These are phyloP conservation scores for Anas platyrhynchos DNA, from an alignment of 2,113 vertebrate genomes.

Conservation along the genomic window DNA sequence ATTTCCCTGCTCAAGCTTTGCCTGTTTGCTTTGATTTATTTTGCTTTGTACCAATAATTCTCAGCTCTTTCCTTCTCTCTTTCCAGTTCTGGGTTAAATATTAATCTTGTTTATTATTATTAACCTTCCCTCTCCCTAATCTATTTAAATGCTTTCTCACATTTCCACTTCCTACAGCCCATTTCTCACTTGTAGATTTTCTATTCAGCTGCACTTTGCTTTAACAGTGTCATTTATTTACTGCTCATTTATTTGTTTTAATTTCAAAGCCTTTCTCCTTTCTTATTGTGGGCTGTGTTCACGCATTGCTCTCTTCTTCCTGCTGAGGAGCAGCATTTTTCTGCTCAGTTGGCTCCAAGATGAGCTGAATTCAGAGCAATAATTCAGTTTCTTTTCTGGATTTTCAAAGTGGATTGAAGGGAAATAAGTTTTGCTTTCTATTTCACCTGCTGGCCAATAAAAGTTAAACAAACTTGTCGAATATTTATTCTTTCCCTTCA, in stretches of 20 bases:
- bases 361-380: neutral
- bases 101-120: conserved; percentile 48
- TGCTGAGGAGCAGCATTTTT: neutral
- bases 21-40: conserved; percentile 28
- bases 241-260: conserved; percentile 37
- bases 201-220: conserved; percentile 15
- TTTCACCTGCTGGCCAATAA: neutral
- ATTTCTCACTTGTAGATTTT: conserved; percentile 37
- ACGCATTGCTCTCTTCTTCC: neutral
- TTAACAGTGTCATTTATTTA: conserved; percentile 44
- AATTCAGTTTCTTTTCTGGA: neutral
- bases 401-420: neutral
- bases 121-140: conserved; percentile 16
- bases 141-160: conserved; percentile 52
- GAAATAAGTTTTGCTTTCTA: neutral
- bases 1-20: neutral
- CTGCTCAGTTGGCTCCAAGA: neutral
- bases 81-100: conserved; percentile 17
- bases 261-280: conserved; percentile 20
- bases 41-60: neutral
- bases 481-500: neutral
- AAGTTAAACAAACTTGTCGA: neutral
- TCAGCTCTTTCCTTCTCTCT: neutral
- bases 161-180: conserved; percentile 14
- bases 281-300: neutral